These are phyloP conservation scores for Xiphophorus couchianus DNA, from an alignment of 2,113 vertebrate genomes.

Conservation along the genomic window DNA sequence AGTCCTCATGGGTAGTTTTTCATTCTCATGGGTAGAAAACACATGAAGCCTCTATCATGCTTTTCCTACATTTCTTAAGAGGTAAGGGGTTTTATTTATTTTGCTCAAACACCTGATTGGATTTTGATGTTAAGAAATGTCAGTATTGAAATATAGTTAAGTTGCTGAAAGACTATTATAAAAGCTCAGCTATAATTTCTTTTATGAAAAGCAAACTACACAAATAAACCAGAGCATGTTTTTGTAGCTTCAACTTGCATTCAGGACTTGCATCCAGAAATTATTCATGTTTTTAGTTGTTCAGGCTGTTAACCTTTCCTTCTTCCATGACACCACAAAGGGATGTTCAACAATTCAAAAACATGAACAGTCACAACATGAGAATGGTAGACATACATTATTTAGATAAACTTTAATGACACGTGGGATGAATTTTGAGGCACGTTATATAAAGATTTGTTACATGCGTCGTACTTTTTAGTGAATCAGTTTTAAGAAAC, in stretches of 20 bases:
- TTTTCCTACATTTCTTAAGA: constrained; percentile 6
- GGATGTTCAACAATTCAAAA: constrained; percentile 46
- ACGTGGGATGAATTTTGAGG: constrained; percentile 29
- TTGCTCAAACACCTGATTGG: neutral
- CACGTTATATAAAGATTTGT: neutral
- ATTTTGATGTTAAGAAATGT: constrained; percentile 6
- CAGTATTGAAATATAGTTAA: neutral
- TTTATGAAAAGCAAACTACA: constrained; percentile 1
- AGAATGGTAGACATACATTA: constrained; percentile 63
- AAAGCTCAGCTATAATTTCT: neutral
- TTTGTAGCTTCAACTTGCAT: constrained; percentile 30
- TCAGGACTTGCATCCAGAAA: constrained; percentile 47
- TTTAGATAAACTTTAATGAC: constrained; percentile 44
- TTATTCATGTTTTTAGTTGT: constrained; percentile 18
- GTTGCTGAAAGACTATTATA: neutral
- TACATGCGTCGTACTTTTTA: neutral
- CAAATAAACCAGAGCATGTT: neutral
- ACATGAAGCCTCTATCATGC: neutral
- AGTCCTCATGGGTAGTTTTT: constrained; percentile 2
- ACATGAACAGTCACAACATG: constrained; percentile 58
- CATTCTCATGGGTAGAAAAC: neutral
- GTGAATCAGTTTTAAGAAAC: neutral
- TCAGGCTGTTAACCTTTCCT: constrained; percentile 32
- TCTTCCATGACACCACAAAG: constrained; percentile 61
- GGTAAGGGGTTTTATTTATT: constrained; percentile 32